Base-by-base conservation (phyloP, 2,888 invertebrate genomes). In the Cordilura impudica region DNA sequence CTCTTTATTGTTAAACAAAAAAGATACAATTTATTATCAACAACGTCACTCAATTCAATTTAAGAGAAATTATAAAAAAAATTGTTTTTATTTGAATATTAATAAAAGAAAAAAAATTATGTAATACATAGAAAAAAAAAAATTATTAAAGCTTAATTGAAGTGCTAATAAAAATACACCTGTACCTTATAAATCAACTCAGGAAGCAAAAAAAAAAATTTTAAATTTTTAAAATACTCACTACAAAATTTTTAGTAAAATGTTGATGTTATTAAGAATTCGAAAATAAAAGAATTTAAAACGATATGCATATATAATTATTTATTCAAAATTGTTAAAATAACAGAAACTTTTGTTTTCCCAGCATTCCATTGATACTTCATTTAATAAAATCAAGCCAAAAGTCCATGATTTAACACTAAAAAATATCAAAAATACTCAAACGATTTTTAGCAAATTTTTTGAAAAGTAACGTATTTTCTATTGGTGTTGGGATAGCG, bases 141-240 rank as follows among this genome's bases (percentile, higher is more conserved):
- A 10, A 56, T 31, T 65, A 6, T 61, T 31, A 66, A 61, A 39
- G 56, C 26, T 49, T 35, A 43, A 49, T 43, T 16, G 53, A 60
- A 63, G 58, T 70, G 60, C 19, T 54, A 67, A 43, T 39, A 45
- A 47, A 31, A 26, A 67, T 23, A 31, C 56, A 73, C 67, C 63
- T 73, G 74, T 74, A 75, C 75, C 75, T 75, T 53, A 66, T 47
- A 47, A 78, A 74, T n/a, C 54, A 71, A 71, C 79, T 79, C 79
- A 75, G 79, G 79, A 78, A 63, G 26, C 21, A 63, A 39, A 63
- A 29, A 45, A 54, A 63, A 14, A 54, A 29, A 16, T 6, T 23
- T n/a, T 63, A 54, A 18, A 31, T n/a, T n/a, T n/a, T n/a, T n/a
- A 63, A 70, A 66, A 23, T 72, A 54, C 39, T 26, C 54, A 60